Percentiles rank a stretch among this genome's conserved stretches.
phyloP scores from a whole-genome alignment of 2,797 vertebrate species.

The Carcharodon carcharias region DNA sequence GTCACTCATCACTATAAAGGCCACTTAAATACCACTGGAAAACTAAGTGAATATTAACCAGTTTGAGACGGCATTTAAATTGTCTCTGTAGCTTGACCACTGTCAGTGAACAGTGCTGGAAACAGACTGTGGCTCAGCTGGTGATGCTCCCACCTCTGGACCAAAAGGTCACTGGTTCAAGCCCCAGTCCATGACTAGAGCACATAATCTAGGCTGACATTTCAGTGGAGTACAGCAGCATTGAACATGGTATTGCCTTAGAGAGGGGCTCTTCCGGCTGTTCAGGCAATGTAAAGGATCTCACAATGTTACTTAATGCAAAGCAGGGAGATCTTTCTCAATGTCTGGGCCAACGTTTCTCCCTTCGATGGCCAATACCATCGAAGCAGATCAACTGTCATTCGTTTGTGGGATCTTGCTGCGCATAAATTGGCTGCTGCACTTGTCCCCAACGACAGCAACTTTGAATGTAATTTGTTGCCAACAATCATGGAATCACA shows the following conservation, averaged over 20 bases:
- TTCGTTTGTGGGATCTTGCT: not conserved
- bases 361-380: not conserved
- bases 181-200: not conserved
- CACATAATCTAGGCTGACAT: not conserved
- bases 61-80: not conserved
- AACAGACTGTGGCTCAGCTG: not conserved
- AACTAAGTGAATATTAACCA: not conserved
- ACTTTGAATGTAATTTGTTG: not conserved
- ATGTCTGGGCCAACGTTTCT: not conserved
- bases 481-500: too few relatives aligned
- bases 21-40: not conserved
- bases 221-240: not conserved
- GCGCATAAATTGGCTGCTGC: not conserved
- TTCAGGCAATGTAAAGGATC: not conserved
- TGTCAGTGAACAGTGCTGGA: not conserved
- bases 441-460: not conserved
- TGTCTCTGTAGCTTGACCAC: not conserved
- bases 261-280: not conserved
- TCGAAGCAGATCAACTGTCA: not conserved
- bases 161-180: not conserved
- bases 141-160: not conserved
- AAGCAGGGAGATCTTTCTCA: not conserved
- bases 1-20: not conserved
- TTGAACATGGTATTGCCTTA: not conserved
- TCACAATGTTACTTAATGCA: not conserved